Conservation (phyloP, 1,140 invertebrate genomes). For the Triops longicaudatus region DNA sequence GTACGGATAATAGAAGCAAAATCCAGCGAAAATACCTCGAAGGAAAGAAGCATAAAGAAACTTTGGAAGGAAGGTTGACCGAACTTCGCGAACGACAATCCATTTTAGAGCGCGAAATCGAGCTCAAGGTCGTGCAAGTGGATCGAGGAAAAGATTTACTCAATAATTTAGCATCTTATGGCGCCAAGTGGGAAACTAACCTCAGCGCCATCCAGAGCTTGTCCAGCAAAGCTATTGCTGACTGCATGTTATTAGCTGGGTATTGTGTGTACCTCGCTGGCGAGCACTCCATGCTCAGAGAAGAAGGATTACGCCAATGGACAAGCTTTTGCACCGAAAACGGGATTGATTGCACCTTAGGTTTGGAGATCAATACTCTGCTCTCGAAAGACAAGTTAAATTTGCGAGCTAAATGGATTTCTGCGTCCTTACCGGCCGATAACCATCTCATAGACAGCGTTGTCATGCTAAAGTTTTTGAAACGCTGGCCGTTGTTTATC, state of each 20-base stretch:
- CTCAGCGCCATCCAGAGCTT: not conserved
- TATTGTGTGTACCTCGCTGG: not conserved
- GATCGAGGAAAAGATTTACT: slow-evolving; percentile 26
- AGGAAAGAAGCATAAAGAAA: not conserved
- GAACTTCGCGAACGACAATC: not conserved
- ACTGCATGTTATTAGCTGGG: not conserved
- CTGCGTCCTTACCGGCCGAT: slow-evolving; percentile 16
- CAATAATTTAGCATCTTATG: slow-evolving; percentile 2
- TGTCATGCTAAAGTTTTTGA: not conserved
- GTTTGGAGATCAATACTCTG: not conserved
- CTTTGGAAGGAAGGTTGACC: not conserved
- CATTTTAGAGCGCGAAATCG: not conserved
- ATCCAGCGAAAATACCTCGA: not conserved
- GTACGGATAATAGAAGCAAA: not conserved
- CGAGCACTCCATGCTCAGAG: not conserved
- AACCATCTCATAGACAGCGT: slow-evolving; percentile 16
- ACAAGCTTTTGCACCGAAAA: not conserved
- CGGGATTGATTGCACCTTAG: not conserved
- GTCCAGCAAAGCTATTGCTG: not conserved
- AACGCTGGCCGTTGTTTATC: slow-evolving; percentile 22
- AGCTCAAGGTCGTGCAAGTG: slow-evolving; percentile 2
- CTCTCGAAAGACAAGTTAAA: not conserved
- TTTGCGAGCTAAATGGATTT: slow-evolving; percentile 7
- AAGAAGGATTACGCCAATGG: not conserved
- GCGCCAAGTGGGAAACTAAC: not conserved